Percentiles rank a stretch among this genome's conserved stretches.
Evolutionary conservation across 2,888 invertebrate species (phyloP).

Genomic region (Cephus sareptanus): DNA sequence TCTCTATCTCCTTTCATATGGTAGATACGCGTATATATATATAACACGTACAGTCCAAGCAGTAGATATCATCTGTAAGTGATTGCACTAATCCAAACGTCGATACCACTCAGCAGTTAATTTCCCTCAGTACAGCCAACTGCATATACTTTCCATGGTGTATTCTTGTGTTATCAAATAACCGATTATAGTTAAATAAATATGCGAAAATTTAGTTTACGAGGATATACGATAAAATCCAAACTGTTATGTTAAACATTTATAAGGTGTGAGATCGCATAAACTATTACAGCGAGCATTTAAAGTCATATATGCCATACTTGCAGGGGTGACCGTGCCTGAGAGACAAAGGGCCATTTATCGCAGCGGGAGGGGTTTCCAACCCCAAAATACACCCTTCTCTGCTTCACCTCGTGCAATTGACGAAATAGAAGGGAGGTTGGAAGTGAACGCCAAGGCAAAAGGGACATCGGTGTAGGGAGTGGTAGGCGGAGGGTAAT

Average conservation of each 20-base stretch:
- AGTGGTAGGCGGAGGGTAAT: constrained; percentile 15
- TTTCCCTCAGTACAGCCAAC: neutral
- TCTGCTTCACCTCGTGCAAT: neutral
- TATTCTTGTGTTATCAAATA: neutral
- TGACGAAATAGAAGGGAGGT: neutral
- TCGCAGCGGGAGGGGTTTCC: constrained; percentile 2
- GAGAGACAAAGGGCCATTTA: constrained; percentile 21
- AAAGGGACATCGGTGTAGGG: constrained; percentile 8
- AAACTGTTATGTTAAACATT: neutral
- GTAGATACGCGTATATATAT: neutral
- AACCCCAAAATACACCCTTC: neutral
- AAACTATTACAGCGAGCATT: neutral
- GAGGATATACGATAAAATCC: neutral
- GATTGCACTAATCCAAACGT: neutral
- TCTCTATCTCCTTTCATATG: neutral
- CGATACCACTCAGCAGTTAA: neutral
- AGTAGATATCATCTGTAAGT: neutral
- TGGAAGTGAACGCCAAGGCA: constrained; percentile 7
- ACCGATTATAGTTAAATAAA: neutral
- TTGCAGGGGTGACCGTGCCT: neutral
- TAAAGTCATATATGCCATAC: neutral
- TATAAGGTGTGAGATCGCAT: neutral
- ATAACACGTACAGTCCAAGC: neutral
- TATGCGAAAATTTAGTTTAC: neutral
- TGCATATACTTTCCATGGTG: neutral